These are phyloP conservation scores for Tychaedon coryphoeus DNA, from an alignment of 2,113 vertebrate genomes.

Conservation along the genomic window DNA sequence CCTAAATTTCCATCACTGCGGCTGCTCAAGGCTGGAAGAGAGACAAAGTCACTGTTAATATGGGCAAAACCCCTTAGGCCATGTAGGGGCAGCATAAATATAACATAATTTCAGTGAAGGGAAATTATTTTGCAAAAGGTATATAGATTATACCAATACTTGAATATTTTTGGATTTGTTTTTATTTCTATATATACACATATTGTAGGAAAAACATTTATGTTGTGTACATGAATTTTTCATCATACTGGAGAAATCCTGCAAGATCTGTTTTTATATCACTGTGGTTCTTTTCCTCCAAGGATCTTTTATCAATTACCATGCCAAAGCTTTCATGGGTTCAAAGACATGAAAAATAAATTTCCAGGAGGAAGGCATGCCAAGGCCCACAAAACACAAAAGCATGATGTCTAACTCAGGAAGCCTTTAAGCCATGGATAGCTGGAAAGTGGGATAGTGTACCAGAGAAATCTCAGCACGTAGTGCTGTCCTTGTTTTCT, in stretches of 20 bases:
- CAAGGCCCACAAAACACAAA: background rate
- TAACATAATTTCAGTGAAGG: background rate
- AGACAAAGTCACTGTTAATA: background rate
- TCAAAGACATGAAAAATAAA: background rate
- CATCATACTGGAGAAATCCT: background rate
- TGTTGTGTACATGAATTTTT: background rate
- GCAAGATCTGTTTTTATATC: background rate
- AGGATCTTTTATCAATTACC: background rate
- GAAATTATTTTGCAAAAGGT: background rate
- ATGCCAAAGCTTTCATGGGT: background rate
- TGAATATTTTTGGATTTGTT: background rate
- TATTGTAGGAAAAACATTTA: background rate
- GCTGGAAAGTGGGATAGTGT: background rate
- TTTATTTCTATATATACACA: background rate
- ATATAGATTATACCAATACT: background rate
- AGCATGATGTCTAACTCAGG: background rate
- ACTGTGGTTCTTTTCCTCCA: background rate
- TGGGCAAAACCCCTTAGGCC: background rate
- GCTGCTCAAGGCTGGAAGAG: background rate
- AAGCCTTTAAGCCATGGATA: background rate
- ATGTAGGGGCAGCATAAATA: background rate
- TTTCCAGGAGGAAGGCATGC: background rate
- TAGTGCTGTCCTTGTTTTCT: background rate
- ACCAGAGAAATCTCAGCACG: background rate
- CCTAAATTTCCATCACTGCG: fast-evolving